A percentile compares a stretch with the other conserved stretches of the same genome.
These are phyloP conservation scores for Molossus alvarezi DNA, from an alignment of 2,797 vertebrate genomes.

Conservation along the genomic window DNA sequence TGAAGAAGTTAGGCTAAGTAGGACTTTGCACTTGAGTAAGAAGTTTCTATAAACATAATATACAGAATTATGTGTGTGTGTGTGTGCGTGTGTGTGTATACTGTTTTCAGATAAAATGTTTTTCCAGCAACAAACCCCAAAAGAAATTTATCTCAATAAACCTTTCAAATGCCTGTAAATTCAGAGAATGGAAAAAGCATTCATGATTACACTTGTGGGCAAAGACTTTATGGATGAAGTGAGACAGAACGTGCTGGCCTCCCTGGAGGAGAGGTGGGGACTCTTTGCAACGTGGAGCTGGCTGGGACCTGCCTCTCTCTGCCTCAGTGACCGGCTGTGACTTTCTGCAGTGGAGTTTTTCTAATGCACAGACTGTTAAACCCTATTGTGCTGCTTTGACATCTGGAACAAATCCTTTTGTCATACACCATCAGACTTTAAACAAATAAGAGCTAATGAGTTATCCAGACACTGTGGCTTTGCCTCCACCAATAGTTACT, in stretches of 20 bases:
- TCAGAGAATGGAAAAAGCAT: slow-evolving; percentile 68
- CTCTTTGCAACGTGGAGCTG: neutral
- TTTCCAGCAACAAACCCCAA: slow-evolving; percentile 56
- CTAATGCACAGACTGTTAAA: slow-evolving; percentile 70
- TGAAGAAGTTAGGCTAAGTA: slow-evolving; percentile 24
- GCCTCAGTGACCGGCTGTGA: neutral
- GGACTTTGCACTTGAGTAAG: slow-evolving; percentile 9
- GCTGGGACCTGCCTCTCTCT: slow-evolving; percentile 22
- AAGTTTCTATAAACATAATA: neutral
- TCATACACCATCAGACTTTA: slow-evolving; percentile 83
- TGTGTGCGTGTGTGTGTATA: neutral
- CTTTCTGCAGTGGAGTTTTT: neutral
- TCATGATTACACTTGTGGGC: neutral
- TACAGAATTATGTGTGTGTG: neutral
- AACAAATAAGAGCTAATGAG: slow-evolving; percentile 87
- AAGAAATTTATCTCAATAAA: slow-evolving; percentile 55
- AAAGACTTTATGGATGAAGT: slow-evolving; percentile 23
- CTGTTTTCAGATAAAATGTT: slow-evolving; percentile 54
- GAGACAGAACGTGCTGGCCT: neutral
- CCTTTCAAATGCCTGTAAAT: slow-evolving; percentile 53
- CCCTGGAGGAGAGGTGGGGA: neutral
- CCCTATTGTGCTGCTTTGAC: slow-evolving; percentile 78
- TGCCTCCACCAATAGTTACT: slow-evolving; percentile 71
- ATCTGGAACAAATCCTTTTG: slow-evolving; percentile 85
- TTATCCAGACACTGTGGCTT: slow-evolving; percentile 69